Base-by-base conservation (phyloP, 1,140 invertebrate species). In the Zaprionus nigranus region DNA sequence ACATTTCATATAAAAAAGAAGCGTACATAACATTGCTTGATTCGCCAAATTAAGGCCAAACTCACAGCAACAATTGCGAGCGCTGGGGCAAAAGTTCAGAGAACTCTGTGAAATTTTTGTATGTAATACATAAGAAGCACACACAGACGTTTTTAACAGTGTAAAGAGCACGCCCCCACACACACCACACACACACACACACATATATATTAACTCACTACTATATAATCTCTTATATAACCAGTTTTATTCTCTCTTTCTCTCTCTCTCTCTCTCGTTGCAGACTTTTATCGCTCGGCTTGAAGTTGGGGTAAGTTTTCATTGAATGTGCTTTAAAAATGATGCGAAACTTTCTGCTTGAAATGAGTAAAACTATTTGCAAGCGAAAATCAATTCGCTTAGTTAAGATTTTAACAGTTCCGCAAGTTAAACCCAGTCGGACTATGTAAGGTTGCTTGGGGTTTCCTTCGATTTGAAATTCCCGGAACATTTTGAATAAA, bases 11-110 rank as follows among this genome's bases (percentile, higher is more conserved):
- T 43, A 58, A 58, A 64, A 64, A 58, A 57, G n/a, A 46, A 46
- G 40, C 56, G 26, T 59, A 60, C 36, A 61, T 61, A 71, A 65
- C 74, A 78, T 76, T 72, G 63, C 76, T 68, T 81, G 69, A 80
- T 80, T 80, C 62, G 69, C 49, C 66, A 83, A 83, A 81, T 79
- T 83, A 82, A 81, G 81, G 79, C 64, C 76, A 78, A 40, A 73
- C 76, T 67, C 43, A 58, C 67, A 69, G 58, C 51, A 69, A 57
- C 49, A 73, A 73, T 46, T 67, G 64, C 30, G 30, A 34, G 30
- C 24, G 59, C 66, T 22, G 22, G n/a, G 53, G 36, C 22, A 64
- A 62, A 71, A 76, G 68, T 76, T 71, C 61, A 71, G 46, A 46
- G 46, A 63, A 69, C 64, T 69, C 71, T 63, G n/a, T 17, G 46